These are phyloP conservation scores for Drosophila rhopaloa DNA, from an alignment of 1,140 invertebrate genomes.

Conservation along the genomic window DNA sequence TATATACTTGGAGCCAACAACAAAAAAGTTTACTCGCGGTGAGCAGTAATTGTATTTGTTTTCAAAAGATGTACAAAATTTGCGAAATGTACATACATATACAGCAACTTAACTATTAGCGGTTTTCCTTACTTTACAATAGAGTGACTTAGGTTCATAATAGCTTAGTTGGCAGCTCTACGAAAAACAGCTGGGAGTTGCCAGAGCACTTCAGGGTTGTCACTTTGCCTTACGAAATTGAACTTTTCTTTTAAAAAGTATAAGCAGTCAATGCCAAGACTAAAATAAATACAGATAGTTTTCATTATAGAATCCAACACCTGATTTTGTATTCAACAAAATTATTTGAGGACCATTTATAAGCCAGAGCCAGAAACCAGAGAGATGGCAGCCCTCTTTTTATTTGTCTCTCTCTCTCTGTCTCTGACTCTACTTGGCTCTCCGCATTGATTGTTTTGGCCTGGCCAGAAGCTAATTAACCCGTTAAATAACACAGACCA, in stretches of 20 bases:
- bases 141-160: not conserved
- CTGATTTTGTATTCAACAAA: not conserved
- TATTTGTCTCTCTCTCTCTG: conserved; percentile 10
- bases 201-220: conserved; percentile 40
- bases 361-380: not conserved
- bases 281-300: not conserved
- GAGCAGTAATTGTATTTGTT: too few relatives aligned
- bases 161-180: not conserved
- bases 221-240: not conserved
- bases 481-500: conserved; percentile 27
- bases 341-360: not conserved
- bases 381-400: conserved; percentile 23
- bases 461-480: conserved; percentile 52
- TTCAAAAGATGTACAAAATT: too few relatives aligned
- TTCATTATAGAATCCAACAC: not conserved
- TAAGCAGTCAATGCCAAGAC: not conserved
- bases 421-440: conserved; percentile 8
- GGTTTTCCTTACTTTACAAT: not conserved
- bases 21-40: too few relatives aligned
- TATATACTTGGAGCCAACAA: too few relatives aligned
- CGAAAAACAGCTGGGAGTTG: conserved; percentile 48
- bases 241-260: not conserved
- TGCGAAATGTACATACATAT: too few relatives aligned
- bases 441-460: conserved; percentile 55
- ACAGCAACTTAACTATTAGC: too few relatives aligned